Conservation (phyloP, 2,797 vertebrate species). For the Sebastes minor region DNA sequence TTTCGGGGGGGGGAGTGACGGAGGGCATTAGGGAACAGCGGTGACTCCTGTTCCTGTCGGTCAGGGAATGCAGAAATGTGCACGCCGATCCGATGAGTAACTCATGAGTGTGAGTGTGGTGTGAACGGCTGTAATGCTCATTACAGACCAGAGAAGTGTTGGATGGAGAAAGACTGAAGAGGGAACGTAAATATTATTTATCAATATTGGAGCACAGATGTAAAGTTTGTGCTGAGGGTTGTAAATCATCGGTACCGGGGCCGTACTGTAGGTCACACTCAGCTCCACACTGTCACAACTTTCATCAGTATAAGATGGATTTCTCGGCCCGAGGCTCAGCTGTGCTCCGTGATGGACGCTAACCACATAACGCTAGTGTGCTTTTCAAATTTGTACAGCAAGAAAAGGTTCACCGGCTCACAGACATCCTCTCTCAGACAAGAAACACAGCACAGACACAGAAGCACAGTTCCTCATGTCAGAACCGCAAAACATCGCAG, state of each 20-base stretch:
- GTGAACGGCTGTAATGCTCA: neutral
- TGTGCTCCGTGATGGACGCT: neutral
- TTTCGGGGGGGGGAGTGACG: constrained; percentile 11
- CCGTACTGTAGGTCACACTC: neutral
- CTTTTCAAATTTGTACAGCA: too few relatives aligned
- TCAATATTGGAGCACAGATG: neutral
- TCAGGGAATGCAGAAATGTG: constrained; percentile 34
- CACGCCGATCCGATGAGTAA: constrained; percentile 22
- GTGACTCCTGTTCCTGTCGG: constrained; percentile 20
- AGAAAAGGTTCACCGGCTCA: neutral
- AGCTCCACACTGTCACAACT: neutral
- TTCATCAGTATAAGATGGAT: neutral
- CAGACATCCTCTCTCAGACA: neutral
- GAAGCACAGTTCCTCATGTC: neutral
- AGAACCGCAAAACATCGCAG: neutral
- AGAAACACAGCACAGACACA: neutral
- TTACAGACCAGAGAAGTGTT: neutral
- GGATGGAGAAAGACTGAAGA: neutral
- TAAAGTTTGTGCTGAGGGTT: neutral
- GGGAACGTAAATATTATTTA: neutral
- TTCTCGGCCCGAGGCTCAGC: neutral
- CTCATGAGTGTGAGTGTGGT: neutral
- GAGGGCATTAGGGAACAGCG: neutral
- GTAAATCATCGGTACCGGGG: neutral
- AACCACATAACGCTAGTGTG: too few relatives aligned